Percentiles rank a stretch among this genome's conserved stretches.
Conservation (phyloP, 2,888 invertebrate species). For the Lasioglossum lativentre region DNA sequence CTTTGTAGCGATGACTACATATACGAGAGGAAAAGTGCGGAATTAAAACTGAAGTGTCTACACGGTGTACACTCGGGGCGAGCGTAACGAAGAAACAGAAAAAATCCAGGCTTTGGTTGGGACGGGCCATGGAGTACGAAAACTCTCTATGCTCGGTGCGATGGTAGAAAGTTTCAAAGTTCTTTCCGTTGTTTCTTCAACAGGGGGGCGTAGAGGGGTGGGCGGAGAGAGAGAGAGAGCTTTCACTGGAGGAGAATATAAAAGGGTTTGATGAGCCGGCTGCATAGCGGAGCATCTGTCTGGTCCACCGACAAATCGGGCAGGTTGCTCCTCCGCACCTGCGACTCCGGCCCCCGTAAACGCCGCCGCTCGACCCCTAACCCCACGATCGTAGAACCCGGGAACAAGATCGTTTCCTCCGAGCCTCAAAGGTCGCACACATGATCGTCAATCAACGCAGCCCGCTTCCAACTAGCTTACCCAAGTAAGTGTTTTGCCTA, state of each 20-base stretch:
- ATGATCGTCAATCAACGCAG: slow-evolving; percentile 72
- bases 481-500: slow-evolving; percentile 32
- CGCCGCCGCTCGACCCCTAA: slow-evolving; percentile 41
- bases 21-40: background rate
- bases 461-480: slow-evolving; percentile 29
- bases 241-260: slow-evolving; percentile 19
- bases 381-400: slow-evolving; percentile 66
- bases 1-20: background rate
- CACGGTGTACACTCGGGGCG: background rate
- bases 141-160: background rate
- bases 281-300: slow-evolving; percentile 71
- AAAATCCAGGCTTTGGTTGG: background rate
- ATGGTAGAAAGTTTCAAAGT: background rate
- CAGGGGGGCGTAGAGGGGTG: background rate
- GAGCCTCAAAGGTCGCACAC: slow-evolving; percentile 67
- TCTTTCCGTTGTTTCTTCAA: slow-evolving; percentile 1
- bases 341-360: slow-evolving; percentile 38
- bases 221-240: too few species aligned
- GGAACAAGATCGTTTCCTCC: slow-evolving; percentile 70
- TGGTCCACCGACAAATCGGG: slow-evolving; percentile 59
- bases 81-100: slow-evolving; percentile 15
- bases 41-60: slow-evolving; percentile 14
- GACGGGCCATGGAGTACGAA: background rate
- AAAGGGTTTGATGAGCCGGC: slow-evolving; percentile 67
- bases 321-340: slow-evolving; percentile 69